These are phyloP conservation scores for Oplegnathus fasciatus DNA, from an alignment of 2,113 vertebrate species.

Conservation along the genomic window DNA sequence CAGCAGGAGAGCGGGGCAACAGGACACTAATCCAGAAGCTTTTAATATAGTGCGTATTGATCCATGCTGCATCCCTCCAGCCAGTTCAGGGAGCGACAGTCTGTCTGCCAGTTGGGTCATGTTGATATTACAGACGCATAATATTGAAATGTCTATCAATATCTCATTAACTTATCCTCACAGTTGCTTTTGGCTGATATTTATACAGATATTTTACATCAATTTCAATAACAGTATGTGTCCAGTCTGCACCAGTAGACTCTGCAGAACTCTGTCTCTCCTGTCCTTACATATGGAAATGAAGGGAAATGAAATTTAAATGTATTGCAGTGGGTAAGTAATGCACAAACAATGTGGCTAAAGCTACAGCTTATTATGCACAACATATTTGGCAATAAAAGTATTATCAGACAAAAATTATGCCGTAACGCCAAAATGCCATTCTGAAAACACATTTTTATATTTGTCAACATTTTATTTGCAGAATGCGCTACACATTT, in stretches of 20 bases:
- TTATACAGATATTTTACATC: background rate
- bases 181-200: background rate
- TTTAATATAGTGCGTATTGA: constrained; percentile 53
- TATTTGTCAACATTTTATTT: no score
- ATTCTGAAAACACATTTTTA: no score
- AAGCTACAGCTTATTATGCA: no score
- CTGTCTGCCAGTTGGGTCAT: background rate
- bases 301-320: no score
- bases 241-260: background rate
- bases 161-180: background rate
- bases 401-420: no score
- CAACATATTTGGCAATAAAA: no score
- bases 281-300: no score
- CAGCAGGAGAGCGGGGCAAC: background rate
- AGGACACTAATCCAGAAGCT: constrained; percentile 40
- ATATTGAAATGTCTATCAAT: background rate
- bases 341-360: no score
- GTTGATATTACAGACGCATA: background rate
- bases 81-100: constrained; percentile 15
- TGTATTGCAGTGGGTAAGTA: no score
- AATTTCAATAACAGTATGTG: background rate
- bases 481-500: no score
- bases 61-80: constrained; percentile 25
- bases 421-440: no score
- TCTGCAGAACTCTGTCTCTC: no score